These are phyloP conservation scores for Anastrepha obliqua DNA, from an alignment of 1,140 invertebrate genomes.

Conservation along the genomic window DNA sequence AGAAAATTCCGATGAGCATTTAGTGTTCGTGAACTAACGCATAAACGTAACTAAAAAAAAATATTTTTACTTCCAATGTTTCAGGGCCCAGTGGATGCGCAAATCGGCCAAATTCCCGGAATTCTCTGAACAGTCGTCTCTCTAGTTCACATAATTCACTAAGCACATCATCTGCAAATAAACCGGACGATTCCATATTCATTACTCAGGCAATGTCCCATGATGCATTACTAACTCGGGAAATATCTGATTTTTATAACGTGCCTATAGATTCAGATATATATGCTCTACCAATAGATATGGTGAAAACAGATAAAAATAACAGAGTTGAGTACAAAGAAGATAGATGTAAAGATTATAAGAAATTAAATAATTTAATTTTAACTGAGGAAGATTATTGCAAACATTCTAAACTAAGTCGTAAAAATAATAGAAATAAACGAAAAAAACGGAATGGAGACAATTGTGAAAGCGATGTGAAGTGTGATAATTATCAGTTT, in stretches of 20 bases:
- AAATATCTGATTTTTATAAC: slow-evolving; percentile 89
- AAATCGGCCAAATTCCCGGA: slow-evolving; percentile 82
- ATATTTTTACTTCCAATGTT: neutral
- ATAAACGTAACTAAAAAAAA: neutral
- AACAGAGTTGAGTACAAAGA: slow-evolving; percentile 36
- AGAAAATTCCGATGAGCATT: too few species aligned
- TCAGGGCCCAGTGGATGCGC: slow-evolving; percentile 59
- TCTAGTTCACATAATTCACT: slow-evolving; percentile 89
- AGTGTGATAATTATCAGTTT: slow-evolving; percentile 52
- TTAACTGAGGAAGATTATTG: neutral
- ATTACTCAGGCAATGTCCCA: slow-evolving; percentile 91
- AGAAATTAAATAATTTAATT: slow-evolving; percentile 19
- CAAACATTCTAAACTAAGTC: slow-evolving; percentile 64
- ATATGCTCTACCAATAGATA: slow-evolving; percentile 88
- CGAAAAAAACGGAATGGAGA: slow-evolving; percentile 66
- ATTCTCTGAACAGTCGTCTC: slow-evolving; percentile 83
- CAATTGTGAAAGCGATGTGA: slow-evolving; percentile 22
- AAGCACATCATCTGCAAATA: slow-evolving; percentile 80
- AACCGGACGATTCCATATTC: slow-evolving; percentile 87
- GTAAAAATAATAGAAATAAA: slow-evolving; percentile 69
- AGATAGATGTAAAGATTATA: neutral
- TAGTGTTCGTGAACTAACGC: too few species aligned
- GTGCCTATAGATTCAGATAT: slow-evolving; percentile 90
- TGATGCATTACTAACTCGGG: slow-evolving; percentile 80
- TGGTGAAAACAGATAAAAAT: slow-evolving; percentile 74